phyloP scores from a whole-genome alignment of 1,140 invertebrate genomes.

The Drosophila tani region DNA sequence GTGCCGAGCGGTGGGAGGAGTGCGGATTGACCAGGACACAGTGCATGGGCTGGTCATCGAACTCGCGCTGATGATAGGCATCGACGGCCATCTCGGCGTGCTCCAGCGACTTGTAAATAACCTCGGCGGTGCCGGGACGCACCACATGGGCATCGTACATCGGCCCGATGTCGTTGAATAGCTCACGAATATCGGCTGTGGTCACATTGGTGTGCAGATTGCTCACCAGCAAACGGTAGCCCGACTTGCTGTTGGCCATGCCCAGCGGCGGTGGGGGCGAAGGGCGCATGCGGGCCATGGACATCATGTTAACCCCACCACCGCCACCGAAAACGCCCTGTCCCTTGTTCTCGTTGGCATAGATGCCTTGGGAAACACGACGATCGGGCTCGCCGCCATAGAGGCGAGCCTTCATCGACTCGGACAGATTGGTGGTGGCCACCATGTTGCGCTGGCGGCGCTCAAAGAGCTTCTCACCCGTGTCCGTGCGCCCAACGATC shows the following conservation, averaged over 20 bases:
- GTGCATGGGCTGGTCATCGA: conserved; percentile 94
- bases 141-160: conserved; percentile 93
- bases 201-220: conserved; percentile 94
- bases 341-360: conserved; percentile 85
- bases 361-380: conserved; percentile 85
- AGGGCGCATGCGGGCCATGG: conserved; percentile 73
- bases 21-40: conserved; percentile 91
- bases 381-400: conserved; percentile 81
- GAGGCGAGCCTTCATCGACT: conserved; percentile 76
- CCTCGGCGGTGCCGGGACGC: conserved; percentile 94
- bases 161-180: conserved; percentile 96
- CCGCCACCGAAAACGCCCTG: not conserved
- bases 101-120: conserved; percentile 93
- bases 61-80: conserved; percentile 95
- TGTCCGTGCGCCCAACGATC: conserved; percentile 29
- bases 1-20: conserved; percentile 87
- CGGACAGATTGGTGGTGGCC: conserved; percentile 70
- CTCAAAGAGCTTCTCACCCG: conserved; percentile 45
- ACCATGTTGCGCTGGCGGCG: conserved; percentile 60
- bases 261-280: conserved; percentile 72
- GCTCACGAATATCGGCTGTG: conserved; percentile 95
- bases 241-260: conserved; percentile 76
- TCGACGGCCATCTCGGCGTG: conserved; percentile 95
- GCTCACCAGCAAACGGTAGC: conserved; percentile 93
- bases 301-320: not conserved